Evolutionary conservation across 2,888 invertebrate genomes (phyloP), one percentile per base, ranked within the genome.

Genomic region (Cataglyphis livida): DNA sequence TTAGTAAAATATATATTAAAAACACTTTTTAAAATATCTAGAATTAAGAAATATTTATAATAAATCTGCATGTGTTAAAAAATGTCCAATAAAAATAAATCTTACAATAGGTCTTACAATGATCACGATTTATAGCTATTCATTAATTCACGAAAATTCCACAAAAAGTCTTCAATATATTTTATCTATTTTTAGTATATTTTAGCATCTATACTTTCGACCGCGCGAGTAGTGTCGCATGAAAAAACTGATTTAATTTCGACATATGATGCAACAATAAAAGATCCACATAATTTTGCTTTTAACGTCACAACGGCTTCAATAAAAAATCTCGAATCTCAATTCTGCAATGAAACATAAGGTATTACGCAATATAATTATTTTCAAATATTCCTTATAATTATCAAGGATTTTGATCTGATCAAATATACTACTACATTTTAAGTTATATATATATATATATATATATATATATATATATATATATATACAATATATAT

Each of bases 371-470:
- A 7, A 32, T 12, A 10, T 6, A 68, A 12, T 4, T 15, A 41
- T 61, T 62, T 41, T 25, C 68, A 68, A 54, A 32, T 68, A 51
- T 12, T 38, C 15, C 6, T 48, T 18, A 41, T 3, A 41, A 41
- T 41, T 48, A 64, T 59, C 51, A n/a, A 64, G 75, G 44, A 82
- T 48, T 38, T 62, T 82, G 59, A 79, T 79, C 18, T 32, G 25
- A 35, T 25, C 21, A 59, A 44, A 59, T 71, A 59, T 51, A n/a
- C 12, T 76, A 66, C 9, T 18, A 25, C n/a, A 32, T 18, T 18
- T 18, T 32, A 35, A 21, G 6, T 44, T 21, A 32, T 32, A 32
- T 32, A 4, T 32, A 32, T 32, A 32, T 32, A 32, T 32, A 32
- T 32, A 32, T 32, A 32, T 32, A 6, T 32, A 32, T 32, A 32